These are phyloP conservation scores for Lepidocolaptes lacrymiger DNA, from an alignment of 2,797 vertebrate genomes.

Conservation along the genomic window DNA sequence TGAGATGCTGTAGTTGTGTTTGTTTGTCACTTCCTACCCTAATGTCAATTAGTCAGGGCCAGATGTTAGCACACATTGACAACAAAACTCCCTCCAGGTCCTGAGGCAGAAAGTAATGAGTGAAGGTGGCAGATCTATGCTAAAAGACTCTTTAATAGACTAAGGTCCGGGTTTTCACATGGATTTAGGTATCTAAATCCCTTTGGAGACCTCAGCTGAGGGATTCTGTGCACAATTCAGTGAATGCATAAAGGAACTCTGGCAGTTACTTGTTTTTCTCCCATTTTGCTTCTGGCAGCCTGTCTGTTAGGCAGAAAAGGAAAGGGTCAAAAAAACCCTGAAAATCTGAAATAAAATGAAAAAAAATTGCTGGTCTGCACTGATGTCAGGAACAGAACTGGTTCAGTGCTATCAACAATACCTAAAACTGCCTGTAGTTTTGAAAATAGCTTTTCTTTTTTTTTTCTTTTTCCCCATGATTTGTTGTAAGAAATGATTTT, in stretches of 20 bases:
- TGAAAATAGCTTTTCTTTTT: background rate
- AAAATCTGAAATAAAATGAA: background rate
- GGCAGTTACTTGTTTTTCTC: background rate
- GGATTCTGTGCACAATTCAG: background rate
- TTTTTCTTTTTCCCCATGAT: background rate
- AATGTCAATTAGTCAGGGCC: slow-evolving; percentile 47
- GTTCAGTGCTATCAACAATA: background rate
- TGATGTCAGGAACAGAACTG: background rate
- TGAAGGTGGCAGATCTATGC: background rate
- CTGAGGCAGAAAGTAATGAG: slow-evolving; percentile 33
- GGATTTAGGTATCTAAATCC: slow-evolving; percentile 15
- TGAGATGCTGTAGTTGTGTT: background rate
- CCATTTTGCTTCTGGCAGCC: background rate
- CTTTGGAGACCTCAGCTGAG: background rate
- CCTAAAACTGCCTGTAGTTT: background rate
- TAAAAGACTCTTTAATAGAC: slow-evolving; percentile 40
- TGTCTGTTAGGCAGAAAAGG: background rate
- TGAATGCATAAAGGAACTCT: background rate
- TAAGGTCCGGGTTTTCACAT: background rate
- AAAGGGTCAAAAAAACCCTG: background rate
- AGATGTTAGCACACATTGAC: slow-evolving; percentile 35
- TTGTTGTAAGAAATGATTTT: background rate
- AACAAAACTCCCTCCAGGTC: slow-evolving; percentile 16
- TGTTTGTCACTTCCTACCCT: slow-evolving; percentile 43
- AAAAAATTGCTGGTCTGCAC: background rate